These are phyloP conservation scores for Euproctis similis DNA, from an alignment of 2,888 invertebrate species.

Conservation along the genomic window DNA sequence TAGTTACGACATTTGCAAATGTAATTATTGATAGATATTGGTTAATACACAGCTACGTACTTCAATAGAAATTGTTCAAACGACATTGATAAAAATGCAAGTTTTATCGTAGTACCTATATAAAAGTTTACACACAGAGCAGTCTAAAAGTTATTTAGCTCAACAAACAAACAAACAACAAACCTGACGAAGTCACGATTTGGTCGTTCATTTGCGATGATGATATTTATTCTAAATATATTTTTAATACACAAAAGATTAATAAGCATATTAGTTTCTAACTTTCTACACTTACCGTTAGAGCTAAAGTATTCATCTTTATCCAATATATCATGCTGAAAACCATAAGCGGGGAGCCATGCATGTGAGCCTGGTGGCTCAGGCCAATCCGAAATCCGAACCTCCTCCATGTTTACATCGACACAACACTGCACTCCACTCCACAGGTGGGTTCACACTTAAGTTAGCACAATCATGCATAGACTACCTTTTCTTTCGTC, in stretches of 20 bases:
- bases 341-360: constrained; percentile 87
- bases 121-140: constrained; percentile 28
- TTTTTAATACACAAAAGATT: constrained; percentile 23
- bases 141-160: constrained; percentile 25
- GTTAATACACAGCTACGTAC: constrained; percentile 4
- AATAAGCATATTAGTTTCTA: too few relatives aligned
- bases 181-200: constrained; percentile 32
- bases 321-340: constrained; percentile 79
- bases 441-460: constrained; percentile 51
- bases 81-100: constrained; percentile 16
- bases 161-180: constrained; percentile 29
- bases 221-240: constrained; percentile 28
- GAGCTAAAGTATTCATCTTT: constrained; percentile 80
- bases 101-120: constrained; percentile 17
- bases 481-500: constrained; percentile 69
- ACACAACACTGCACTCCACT: constrained; percentile 71
- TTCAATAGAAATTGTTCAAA: constrained; percentile 8
- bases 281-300: constrained; percentile 72
- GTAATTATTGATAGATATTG: too few relatives aligned
- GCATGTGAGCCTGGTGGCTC: constrained; percentile 82
- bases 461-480: constrained; percentile 63
- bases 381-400: constrained; percentile 81
- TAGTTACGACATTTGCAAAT: constrained; percentile 15
- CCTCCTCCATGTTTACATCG: constrained; percentile 76
- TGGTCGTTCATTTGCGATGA: constrained; percentile 27